Conservation (phyloP, 2,797 vertebrate genomes). For the Kryptolebias ocellatus region DNA sequence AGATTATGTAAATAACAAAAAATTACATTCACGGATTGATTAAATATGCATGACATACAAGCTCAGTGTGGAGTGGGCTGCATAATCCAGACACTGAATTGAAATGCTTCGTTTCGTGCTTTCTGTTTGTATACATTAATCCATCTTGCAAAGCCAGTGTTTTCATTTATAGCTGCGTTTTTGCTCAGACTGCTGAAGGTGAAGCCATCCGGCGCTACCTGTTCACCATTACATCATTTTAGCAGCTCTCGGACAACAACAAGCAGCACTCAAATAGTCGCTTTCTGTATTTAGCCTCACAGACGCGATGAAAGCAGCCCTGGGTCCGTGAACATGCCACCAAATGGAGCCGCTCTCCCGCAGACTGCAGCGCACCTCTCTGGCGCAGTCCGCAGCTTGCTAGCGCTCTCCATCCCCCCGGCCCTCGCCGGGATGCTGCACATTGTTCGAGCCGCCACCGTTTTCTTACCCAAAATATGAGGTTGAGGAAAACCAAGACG, state of each 20-base stretch:
- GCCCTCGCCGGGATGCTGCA: slow-evolving; percentile 51
- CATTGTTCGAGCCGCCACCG: slow-evolving; percentile 29
- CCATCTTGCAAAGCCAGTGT: background rate
- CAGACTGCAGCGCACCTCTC: slow-evolving; percentile 48
- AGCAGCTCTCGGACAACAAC: slow-evolving; percentile 12
- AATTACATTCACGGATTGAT: too few relatives aligned
- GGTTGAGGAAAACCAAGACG: slow-evolving; percentile 96
- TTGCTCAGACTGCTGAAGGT: slow-evolving; percentile 16
- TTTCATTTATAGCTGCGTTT: background rate
- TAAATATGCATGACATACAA: too few relatives aligned
- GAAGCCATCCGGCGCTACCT: slow-evolving; percentile 21
- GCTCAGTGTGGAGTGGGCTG: too few relatives aligned
- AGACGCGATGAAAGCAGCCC: background rate
- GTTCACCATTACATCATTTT: slow-evolving; percentile 60
- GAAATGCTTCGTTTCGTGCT: too few relatives aligned
- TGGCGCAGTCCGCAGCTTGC: slow-evolving; percentile 70
- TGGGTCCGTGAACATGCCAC: background rate
- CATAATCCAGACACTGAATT: too few relatives aligned
- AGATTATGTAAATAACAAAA: too few relatives aligned
- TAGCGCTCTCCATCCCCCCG: slow-evolving; percentile 36
- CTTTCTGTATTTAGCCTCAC: background rate
- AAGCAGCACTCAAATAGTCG: background rate
- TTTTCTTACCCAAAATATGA: slow-evolving; percentile 95
- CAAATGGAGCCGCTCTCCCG: background rate
- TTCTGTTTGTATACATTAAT: background rate